Conservation (phyloP, 2,797 vertebrate genomes). For the Leuciscus waleckii region DNA sequence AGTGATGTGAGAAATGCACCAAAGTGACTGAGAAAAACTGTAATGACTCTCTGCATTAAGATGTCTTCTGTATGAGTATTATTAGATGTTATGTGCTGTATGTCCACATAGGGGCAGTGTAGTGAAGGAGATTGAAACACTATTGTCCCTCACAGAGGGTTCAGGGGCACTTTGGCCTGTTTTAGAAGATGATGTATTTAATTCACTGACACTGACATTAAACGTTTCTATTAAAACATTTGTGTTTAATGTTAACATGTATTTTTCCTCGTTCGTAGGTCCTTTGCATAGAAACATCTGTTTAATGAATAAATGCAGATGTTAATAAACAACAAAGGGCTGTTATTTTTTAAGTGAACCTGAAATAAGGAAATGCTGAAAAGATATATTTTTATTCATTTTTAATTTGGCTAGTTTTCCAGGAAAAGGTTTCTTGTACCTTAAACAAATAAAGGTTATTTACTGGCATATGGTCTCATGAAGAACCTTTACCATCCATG, state of each 20-base stretch:
- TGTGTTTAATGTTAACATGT: no score
- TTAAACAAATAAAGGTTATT: background rate
- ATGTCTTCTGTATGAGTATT: background rate
- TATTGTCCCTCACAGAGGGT: background rate
- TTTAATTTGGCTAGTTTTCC: background rate
- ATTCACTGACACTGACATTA: background rate
- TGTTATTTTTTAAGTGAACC: background rate
- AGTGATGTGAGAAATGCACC: no score
- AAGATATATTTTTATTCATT: background rate
- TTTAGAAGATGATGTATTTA: background rate
- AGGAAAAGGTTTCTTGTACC: background rate
- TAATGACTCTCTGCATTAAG: background rate
- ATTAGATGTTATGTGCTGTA: background rate
- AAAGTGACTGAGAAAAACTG: no score
- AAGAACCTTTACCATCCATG: no score
- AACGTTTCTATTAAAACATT: background rate
- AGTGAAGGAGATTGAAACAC: slow-evolving; percentile 24
- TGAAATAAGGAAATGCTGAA: background rate
- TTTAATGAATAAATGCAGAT: background rate
- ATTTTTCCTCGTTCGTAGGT: background rate
- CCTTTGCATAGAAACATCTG: background rate
- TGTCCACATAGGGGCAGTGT: slow-evolving; percentile 67
- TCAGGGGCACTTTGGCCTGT: background rate
- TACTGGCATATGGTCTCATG: no score
- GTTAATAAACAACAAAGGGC: background rate